These are phyloP conservation scores for Dynastes hyllus DNA, from an alignment of 2,888 invertebrate genomes.

Conservation along the genomic window DNA sequence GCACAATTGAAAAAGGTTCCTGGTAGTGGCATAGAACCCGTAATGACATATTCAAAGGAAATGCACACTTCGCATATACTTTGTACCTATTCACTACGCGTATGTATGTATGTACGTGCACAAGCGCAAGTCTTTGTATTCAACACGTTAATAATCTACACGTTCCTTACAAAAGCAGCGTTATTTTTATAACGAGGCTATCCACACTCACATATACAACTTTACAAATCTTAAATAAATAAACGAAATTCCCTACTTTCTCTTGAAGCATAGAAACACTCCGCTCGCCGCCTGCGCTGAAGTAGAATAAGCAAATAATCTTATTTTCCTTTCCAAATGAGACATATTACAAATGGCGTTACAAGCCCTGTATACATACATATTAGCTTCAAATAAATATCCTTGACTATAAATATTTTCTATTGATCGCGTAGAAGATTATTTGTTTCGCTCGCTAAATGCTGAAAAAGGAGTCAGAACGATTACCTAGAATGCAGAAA, in stretches of 20 bases:
- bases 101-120: neutral
- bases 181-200: slow-evolving; percentile 3
- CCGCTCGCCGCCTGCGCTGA: neutral
- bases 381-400: slow-evolving; percentile 3
- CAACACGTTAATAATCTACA: neutral
- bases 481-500: neutral
- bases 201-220: neutral
- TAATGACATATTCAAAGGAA: neutral
- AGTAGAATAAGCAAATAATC: neutral
- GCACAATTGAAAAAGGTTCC: slow-evolving; percentile 4
- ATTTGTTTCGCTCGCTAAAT: neutral
- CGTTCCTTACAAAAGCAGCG: neutral
- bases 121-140: neutral
- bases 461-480: neutral
- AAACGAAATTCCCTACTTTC: neutral
- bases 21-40: neutral
- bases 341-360: neutral
- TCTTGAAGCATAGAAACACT: neutral
- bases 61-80: neutral
- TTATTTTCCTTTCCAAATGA: neutral
- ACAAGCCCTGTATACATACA: neutral
- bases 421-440: neutral
- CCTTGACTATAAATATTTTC: slow-evolving; percentile 3
- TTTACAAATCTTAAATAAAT: neutral
- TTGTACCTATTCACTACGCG: neutral